Percentiles rank a stretch among this genome's conserved stretches.
Conservation (phyloP, 2,888 invertebrate genomes). For the Epistrophe eligans region DNA sequence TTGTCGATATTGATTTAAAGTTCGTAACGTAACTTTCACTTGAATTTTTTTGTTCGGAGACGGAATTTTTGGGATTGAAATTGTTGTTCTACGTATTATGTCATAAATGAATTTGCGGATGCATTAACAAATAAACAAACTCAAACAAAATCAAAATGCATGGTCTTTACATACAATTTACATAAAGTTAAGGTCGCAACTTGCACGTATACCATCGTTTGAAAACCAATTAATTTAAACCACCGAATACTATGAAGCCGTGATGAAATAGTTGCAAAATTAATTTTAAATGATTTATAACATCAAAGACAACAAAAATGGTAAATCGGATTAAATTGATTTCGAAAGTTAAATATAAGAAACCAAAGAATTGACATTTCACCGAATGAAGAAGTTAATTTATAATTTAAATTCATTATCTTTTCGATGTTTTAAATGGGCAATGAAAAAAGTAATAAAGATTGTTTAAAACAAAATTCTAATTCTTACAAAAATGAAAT, state of each 20-base stretch:
- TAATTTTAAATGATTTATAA: constrained; percentile 26
- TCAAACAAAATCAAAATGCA: constrained; percentile 32
- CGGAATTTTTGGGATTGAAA: constrained; percentile 27
- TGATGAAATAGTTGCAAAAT: constrained; percentile 67
- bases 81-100: constrained; percentile 63
- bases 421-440: neutral
- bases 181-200: constrained; percentile 51
- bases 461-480: neutral
- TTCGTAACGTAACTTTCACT: constrained; percentile 62
- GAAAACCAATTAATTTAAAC: constrained; percentile 47
- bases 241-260: constrained; percentile 1
- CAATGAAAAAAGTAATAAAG: neutral
- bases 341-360: constrained; percentile 10
- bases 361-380: neutral
- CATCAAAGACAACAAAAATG: neutral
- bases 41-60: constrained; percentile 28
- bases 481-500: neutral
- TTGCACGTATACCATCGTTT: constrained; percentile 63
- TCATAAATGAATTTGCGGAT: constrained; percentile 41
- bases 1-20: constrained; percentile 4
- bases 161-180: constrained; percentile 56
- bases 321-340: constrained; percentile 2
- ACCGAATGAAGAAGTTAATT: neutral
- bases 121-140: constrained; percentile 6
- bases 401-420: neutral